These are phyloP conservation scores for Lepidochrysops patricia DNA, from an alignment of 2,888 invertebrate genomes.

Conservation along the genomic window DNA sequence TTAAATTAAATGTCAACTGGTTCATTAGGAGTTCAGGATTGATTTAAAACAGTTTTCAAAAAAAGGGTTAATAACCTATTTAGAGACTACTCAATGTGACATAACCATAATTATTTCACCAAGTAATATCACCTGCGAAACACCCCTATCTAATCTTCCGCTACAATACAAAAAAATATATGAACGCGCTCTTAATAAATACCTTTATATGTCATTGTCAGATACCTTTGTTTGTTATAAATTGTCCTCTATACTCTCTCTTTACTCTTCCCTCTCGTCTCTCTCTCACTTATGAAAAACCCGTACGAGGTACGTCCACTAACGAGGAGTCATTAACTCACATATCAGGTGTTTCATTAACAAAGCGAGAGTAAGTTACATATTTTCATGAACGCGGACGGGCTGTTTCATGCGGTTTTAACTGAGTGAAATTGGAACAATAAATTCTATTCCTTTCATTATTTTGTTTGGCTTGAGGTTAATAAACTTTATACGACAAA, in stretches of 20 bases:
- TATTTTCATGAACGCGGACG: not conserved
- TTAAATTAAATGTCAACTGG: too few species aligned
- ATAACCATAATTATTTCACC: not conserved
- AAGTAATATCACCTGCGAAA: not conserved
- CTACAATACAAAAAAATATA: not conserved
- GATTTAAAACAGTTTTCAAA: too few species aligned
- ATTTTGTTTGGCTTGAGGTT: too few species aligned
- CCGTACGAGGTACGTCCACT: not conserved
- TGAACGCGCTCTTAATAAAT: not conserved
- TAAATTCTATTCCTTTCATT: too few species aligned
- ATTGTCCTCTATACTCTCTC: not conserved
- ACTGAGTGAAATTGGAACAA: not conserved
- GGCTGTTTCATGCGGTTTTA: not conserved
- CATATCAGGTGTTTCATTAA: not conserved
- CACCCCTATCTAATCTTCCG: not conserved
- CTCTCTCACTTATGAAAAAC: not conserved
- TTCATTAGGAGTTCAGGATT: too few species aligned
- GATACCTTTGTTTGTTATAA: not conserved
- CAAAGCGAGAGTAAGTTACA: not conserved
- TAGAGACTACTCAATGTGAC: not conserved
- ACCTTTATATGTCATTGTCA: conserved; percentile 1
- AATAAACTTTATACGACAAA: too few species aligned
- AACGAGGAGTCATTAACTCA: not conserved
- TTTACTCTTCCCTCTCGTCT: not conserved
- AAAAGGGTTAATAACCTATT: too few species aligned